Evolutionary conservation across 2,797 vertebrate genomes (phyloP), one percentile per base, ranked within the genome.

Genomic region (Gambelia wislizenii): DNA sequence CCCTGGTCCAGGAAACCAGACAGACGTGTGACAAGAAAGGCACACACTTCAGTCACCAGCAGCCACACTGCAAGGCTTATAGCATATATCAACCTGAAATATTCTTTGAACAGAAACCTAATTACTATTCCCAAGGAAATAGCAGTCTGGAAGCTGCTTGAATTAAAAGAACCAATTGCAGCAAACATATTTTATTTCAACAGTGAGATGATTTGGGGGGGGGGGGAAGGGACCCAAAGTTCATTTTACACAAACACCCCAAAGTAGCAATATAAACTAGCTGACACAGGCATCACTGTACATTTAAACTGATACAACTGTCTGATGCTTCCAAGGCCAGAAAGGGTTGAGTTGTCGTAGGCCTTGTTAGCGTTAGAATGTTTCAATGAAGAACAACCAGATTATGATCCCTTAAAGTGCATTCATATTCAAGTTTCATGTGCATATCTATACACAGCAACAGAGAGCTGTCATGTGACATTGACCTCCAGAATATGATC

Each of bases 401-500:
- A 94, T 94, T 93, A 91, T 88, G 88, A 87, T 92, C 93, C 95
- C 93, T 91, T 92, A 95, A 93, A 93, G 96, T 92, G 94, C 95
- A 94, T 92, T 91, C 91, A 75, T 36, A 80, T 94, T 67, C 91
- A 88, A 91, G 94, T 93, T 94, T 74, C 91, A 36, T 77, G 88
- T 61, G 90, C 36, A 83, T 79, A 36, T 83, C 74, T 83, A 36
- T 12, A 56, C 75, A 2, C 1, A 56, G 6, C 39, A 36, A 25
- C 8, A 1, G 0, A 0, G 20, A 75, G 36, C 79, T 84, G 97
- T 99, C 99, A 99, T 97, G 99, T 99, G 39, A 98, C 97, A 0
- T 98, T 99, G 95, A 99, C 98, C 96, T 99, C 99, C 92, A 99
- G 97, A 94, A 99, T 98, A 30, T 99, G 99, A 97, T 99, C 98